Base-by-base conservation (phyloP, 2,888 invertebrate genomes). In the Rhogogaster chlorosoma region DNA sequence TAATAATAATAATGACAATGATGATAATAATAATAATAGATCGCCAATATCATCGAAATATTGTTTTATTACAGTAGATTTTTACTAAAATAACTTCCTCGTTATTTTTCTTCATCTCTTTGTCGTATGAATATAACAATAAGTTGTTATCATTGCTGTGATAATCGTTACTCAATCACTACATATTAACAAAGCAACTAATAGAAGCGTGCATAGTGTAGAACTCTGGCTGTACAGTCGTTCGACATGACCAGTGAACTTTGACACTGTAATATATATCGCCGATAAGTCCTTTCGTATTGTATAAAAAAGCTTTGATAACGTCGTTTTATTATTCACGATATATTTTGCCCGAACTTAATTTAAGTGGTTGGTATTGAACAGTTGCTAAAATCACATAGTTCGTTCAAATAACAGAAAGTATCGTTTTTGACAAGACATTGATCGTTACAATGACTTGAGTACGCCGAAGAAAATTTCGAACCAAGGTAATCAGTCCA, bases 21-120 rank as follows among this genome's bases (percentile, higher is more conserved):
- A 36, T 36, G 5, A 36, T 36, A 5, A 36, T 5, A 89, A 87
- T 5, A 90, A 87, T 73, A 90, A 89, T 82, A 89, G 89, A 85
- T 84, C 89, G 53, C 88, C 89, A 10, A 61, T 61, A 10, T 26
- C 9, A 4, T 26, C 61, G 10, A n/a, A n/a, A 53, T 53, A 53
- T 53, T 53, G 53, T 53, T 53, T 53, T 6, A 53, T 53, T n/a
- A 7, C 1, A 2, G 18, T 53, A 7, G 7, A 53, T n/a, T 53
- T 53, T 53, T 53, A 53, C n/a, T 53, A 7, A 53, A 53, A n/a
- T n/a, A 53, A 61, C 26, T 5, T 70, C 3, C 5, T 71, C 70
- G 36, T 71, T 18, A 7, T 15, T 71, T 10, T 10, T 26, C 18
- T 71, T 71, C 7, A 18, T 71, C 32, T 71, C n/a, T n/a, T 70